Percentiles rank a stretch among this genome's conserved stretches.
Conservation (phyloP, 2,888 invertebrate species). For the Eulithis prunata region DNA sequence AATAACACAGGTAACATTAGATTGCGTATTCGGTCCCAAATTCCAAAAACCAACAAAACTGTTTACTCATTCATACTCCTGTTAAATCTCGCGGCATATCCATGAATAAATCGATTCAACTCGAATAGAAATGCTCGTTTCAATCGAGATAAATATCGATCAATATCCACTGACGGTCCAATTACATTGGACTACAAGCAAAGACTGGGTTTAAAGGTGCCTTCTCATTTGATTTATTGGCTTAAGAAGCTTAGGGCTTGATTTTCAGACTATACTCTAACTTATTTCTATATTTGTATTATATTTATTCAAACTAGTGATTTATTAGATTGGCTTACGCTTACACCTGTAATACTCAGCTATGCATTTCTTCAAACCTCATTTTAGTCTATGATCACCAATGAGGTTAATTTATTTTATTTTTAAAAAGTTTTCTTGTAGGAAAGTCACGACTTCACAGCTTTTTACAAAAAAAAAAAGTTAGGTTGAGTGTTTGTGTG, state of each 20-base stretch:
- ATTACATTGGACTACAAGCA: conserved; percentile 63
- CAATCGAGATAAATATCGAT: conserved; percentile 75
- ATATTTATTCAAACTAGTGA: too few species aligned
- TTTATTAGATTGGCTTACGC: too few species aligned
- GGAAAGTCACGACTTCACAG: too few species aligned
- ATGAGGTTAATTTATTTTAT: too few species aligned
- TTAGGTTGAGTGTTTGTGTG: too few species aligned
- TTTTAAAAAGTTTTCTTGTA: too few species aligned
- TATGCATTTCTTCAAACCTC: too few species aligned
- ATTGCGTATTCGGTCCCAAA: neutral
- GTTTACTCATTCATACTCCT: conserved; percentile 33
- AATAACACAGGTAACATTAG: neutral
- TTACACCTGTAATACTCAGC: too few species aligned
- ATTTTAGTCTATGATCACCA: too few species aligned
- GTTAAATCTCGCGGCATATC: conserved; percentile 40
- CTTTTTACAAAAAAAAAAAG: too few species aligned
- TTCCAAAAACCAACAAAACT: conserved; percentile 15
- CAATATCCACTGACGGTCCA: conserved; percentile 76
- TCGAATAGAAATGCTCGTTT: conserved; percentile 57
- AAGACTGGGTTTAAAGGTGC: conserved; percentile 47
- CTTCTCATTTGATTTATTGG: conserved; percentile 39
- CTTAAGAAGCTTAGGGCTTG: conserved; percentile 8
- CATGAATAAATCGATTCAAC: conserved; percentile 55
- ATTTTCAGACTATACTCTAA: neutral
- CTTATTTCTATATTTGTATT: too few species aligned